A percentile compares a stretch with the other conserved stretches of the same genome.
Conservation (phyloP, 2,113 vertebrate genomes). For the Casuarius casuarius region DNA sequence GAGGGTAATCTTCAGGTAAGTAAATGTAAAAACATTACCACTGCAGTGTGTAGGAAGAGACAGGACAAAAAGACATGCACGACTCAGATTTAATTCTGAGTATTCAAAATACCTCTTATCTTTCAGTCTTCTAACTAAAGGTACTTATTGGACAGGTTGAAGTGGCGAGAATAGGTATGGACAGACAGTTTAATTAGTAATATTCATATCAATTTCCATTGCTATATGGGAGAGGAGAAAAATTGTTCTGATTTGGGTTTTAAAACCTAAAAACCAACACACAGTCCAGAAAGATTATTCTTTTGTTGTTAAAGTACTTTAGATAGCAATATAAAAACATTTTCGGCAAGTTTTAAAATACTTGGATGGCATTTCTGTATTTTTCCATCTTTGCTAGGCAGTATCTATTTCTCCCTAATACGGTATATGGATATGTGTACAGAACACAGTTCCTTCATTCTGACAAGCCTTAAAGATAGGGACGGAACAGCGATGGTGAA, state of each 20-base stretch:
- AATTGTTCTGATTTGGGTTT: background rate
- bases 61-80: background rate
- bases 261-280: slow-evolving; percentile 4
- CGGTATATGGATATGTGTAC: background rate
- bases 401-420: background rate
- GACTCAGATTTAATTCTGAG: background rate
- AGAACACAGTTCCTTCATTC: background rate
- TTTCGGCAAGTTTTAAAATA: background rate
- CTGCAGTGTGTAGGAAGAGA: background rate
- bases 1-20: background rate
- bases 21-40: background rate
- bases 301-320: background rate
- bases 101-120: background rate
- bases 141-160: background rate
- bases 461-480: background rate
- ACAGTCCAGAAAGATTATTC: background rate
- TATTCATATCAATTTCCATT: background rate
- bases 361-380: background rate
- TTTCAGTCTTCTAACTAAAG: background rate
- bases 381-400: background rate
- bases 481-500: background rate
- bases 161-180: background rate
- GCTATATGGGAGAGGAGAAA: background rate
- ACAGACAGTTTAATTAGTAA: background rate
- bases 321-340: background rate